Evolutionary conservation across 2,888 invertebrate species (phyloP), one percentile per base, ranked within the genome.

Genomic region (Campoplex nolae): DNA sequence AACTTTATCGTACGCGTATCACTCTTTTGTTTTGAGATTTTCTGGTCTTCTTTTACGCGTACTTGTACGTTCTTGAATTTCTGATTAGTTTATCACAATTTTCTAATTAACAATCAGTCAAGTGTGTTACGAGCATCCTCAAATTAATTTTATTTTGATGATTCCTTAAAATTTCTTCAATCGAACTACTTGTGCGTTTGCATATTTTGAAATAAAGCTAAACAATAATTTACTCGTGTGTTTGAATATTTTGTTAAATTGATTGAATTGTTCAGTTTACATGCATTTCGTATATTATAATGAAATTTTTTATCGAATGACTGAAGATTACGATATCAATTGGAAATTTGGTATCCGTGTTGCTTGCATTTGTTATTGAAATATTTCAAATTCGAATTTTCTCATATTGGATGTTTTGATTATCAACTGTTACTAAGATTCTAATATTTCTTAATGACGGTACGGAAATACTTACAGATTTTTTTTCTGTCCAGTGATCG

Each of bases 401-500:
- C 6, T 8, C 4, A n/a, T n/a, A 9, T 48, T 16, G 1, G 1
- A 8, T 11, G 18, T 51, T 67, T 51, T 45, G 7, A 28, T 76
- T 28, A 18, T 48, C 32, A 45, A 18, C 42, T 9, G 7, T 58
- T 6, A 58, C 38, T n/a, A 32, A n/a, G 7, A 45, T 16, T 51
- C 11, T 32, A 32, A 65, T 3, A 32, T 54, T 62, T 58, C 54
- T 51, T 58, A 11, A 82, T 54, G 58, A 65, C 51, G 77, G 78
- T 85, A 85, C 78, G 79, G 32, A 83, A 89, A 90, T 91, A 94
- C 96, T 96, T 95, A 96, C 96, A 95, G 95, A 95, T 95, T 95
- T 95, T 87, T 95, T 96, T 94, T 97, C 97, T 94, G 96, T 96
- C 95, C 96, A 95, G 90, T 95, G 95, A 90, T 96, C 96, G 80